phyloP scores from a whole-genome alignment of 2,888 invertebrate genomes.

The Thereva unica region DNA sequence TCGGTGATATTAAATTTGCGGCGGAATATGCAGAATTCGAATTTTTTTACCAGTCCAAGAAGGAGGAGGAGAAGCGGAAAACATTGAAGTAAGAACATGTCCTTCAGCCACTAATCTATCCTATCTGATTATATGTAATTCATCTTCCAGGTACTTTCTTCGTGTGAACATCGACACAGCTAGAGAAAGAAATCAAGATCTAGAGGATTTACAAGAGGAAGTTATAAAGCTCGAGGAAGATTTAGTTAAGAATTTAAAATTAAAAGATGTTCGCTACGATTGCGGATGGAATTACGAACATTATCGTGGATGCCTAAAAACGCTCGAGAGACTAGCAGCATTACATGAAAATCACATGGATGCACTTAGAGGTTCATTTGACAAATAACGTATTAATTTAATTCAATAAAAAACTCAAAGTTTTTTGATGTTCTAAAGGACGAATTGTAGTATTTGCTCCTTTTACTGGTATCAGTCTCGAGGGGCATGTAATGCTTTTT shows the following conservation, averaged over 20 bases:
- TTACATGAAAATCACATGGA: conserved; percentile 75
- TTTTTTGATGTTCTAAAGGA: conserved; percentile 60
- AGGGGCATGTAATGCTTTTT: conserved; percentile 87
- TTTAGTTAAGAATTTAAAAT: conserved; percentile 57
- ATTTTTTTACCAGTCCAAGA: conserved; percentile 40
- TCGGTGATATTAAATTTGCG: conserved; percentile 42
- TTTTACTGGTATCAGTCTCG: conserved; percentile 88
- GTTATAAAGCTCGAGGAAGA: conserved; percentile 61
- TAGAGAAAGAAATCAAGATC: conserved; percentile 67
- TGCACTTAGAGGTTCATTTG: conserved; percentile 64
- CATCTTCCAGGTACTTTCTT: conserved; percentile 68
- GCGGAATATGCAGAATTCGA: conserved; percentile 43
- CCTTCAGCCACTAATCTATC: too few species aligned
- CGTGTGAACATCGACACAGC: conserved; percentile 71
- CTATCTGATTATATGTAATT: too few species aligned
- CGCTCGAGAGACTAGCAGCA: conserved; percentile 74
- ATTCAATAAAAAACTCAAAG: conserved; percentile 6
- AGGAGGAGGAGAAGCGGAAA: conserved; percentile 36
- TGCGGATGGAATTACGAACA: conserved; percentile 89
- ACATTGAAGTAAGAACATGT: conserved; percentile 40
- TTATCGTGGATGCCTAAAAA: conserved; percentile 86
- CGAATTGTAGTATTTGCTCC: conserved; percentile 83
- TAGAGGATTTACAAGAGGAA: conserved; percentile 72
- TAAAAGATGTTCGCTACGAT: conserved; percentile 73
- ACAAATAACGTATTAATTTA: neutral